Evolutionary conservation across 2,888 invertebrate species (phyloP), one percentile per base, ranked within the genome.

Genomic region (Drosophila kuntzei): DNA sequence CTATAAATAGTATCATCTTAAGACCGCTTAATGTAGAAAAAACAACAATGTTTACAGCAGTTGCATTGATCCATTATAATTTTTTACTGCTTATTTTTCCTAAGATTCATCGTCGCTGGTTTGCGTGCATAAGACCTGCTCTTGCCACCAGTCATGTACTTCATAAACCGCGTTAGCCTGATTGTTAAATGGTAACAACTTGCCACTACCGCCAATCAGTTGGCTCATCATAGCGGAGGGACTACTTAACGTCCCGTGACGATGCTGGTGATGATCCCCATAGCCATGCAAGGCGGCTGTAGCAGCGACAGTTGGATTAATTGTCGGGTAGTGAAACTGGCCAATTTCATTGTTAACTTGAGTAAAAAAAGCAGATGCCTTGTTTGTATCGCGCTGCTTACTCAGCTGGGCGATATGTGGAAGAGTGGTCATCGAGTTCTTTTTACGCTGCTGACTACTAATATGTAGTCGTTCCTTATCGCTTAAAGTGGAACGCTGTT

Each of bases 101-200:
- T 32, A 47, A 47, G 8, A 12, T 18, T 95, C 95, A 58, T 95
- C 95, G 66, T 95, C 95, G 71, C 94, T 95, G 58, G 94, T 93
- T 47, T 95, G 94, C 18, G 93, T 93, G 84, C 94, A 94, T 34
- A 94, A 93, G 36, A 97, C 93, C 90, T 96, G 96, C 84, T 96
- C 95, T 86, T 94, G 94, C 97, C 97, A 97, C 97, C 97, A 97
- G 86, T 96, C 95, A 84, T 95, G 94, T 62, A 97, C 96, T 92
- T 97, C 97, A 81, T 94, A 94, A 80, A 96, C 94, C 2, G 90
- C 89, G 71, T 91, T 92, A 1, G 90, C 90, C 78, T 92, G 92
- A 72, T 91, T 92, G 58, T 90, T 92, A 37, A 91, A 91, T 0
- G 91, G 81, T 39, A 90, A 37, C 18, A 89, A 69, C 46, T 92